Conservation (phyloP, 2,888 invertebrate species). For the Orchesellides sinensis region DNA sequence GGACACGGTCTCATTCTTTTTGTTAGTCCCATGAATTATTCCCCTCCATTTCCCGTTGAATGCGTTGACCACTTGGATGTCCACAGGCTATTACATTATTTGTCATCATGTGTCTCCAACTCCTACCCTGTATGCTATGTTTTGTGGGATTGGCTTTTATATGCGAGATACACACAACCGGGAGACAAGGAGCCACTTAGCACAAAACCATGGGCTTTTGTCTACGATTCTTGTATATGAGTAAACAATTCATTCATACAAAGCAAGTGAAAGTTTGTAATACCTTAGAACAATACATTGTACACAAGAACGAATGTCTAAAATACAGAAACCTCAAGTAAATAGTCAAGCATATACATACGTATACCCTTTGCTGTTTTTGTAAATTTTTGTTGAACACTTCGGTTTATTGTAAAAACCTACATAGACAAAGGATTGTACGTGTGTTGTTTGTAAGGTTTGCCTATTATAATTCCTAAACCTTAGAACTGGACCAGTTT, state of each 20-base stretch:
- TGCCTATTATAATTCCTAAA: neutral
- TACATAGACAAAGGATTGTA: too few species aligned
- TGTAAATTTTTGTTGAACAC: neutral
- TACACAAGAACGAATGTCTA: conserved; percentile 28
- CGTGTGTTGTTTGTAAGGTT: neutral
- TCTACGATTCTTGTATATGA: conserved; percentile 32
- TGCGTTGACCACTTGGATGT: conserved; percentile 63
- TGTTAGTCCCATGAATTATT: conserved; percentile 58
- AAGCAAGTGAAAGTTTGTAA: conserved; percentile 18
- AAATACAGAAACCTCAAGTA: conserved; percentile 13
- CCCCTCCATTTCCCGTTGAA: conserved; percentile 62
- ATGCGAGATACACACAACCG: neutral
- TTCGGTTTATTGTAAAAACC: too few species aligned
- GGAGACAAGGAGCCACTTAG: conserved; percentile 23
- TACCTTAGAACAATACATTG: neutral
- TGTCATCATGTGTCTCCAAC: conserved; percentile 63
- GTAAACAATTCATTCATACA: too few species aligned
- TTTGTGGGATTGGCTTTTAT: conserved; percentile 12
- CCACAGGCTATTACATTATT: conserved; percentile 64
- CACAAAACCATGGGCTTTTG: conserved; percentile 32
- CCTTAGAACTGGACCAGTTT: neutral
- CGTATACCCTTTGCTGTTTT: neutral
- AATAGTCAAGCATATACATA: too few species aligned
- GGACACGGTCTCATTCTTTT: conserved; percentile 58
- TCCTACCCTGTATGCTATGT: neutral